Conservation (phyloP, 2,888 invertebrate genomes). For the Petrolisthes cinctipes region DNA sequence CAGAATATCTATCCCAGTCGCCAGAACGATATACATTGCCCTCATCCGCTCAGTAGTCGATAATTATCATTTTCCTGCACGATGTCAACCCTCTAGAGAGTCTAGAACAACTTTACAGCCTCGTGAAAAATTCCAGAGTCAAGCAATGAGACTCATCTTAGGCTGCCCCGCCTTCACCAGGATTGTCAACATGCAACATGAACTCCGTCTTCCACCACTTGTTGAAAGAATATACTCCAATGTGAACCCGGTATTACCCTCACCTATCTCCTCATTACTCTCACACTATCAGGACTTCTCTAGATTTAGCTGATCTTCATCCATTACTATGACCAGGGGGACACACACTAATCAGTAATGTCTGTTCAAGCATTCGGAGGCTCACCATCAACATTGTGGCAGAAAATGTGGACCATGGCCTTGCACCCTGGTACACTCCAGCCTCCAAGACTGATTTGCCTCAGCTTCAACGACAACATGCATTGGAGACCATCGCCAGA, state of each 20-base stretch:
- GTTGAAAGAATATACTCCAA: slow-evolving; percentile 16
- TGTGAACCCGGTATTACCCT: not conserved
- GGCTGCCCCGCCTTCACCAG: not conserved
- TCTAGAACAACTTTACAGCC: too few relatives aligned
- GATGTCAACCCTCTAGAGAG: too few relatives aligned
- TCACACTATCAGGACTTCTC: slow-evolving; percentile 11
- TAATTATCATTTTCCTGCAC: too few relatives aligned
- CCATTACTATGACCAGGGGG: not conserved
- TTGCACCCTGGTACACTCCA: slow-evolving; percentile 29
- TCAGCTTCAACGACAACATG: not conserved
- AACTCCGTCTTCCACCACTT: too few relatives aligned
- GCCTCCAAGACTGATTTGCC: slow-evolving; percentile 20
- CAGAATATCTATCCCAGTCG: too few relatives aligned
- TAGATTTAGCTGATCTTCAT: not conserved
- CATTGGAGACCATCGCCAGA: not conserved
- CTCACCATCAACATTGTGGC: slow-evolving; percentile 11
- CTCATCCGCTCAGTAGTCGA: too few relatives aligned
- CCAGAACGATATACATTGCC: too few relatives aligned
- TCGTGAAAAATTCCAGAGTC: not conserved
- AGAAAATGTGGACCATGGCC: not conserved
- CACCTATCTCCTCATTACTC: slow-evolving; percentile 1
- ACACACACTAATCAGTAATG: not conserved
- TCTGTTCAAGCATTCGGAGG: not conserved
- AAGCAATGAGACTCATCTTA: slow-evolving; percentile 17
- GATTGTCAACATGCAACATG: slow-evolving; percentile 19